Base-by-base conservation (phyloP, 2,113 vertebrate genomes). In the Myotis yumanensis region DNA sequence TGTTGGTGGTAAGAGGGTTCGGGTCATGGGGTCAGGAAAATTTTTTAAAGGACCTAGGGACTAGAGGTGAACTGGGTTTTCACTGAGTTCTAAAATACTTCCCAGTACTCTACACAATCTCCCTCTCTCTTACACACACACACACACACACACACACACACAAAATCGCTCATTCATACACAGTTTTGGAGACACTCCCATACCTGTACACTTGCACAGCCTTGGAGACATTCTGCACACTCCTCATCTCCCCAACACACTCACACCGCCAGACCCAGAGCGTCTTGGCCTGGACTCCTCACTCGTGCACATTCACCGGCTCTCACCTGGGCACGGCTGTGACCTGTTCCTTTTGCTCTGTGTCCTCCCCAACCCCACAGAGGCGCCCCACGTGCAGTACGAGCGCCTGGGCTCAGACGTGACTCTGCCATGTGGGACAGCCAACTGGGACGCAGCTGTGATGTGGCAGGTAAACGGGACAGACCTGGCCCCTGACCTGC, bases 401-500 rank as follows among this genome's bases (percentile, higher is more conserved):
- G 99, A 99, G 96, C 98, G 98, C 66, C 98, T 99, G 90, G 99
- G 98, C 8, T 98, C 98, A 0, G 99, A 99, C 0, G 99, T 99
- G 97, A 99, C 99, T 84, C 98, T 99, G 98, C 99, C 98, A 52
- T 99, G 99, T 37, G 99, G 99, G 90, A 98, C 99, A 17, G 98
- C 99, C 97, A 99, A 98, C 96, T 98, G 98, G 87, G 98, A 99
- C 0, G 98, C 99, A 0, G 98, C 98, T 0, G 99, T 99, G 81
- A 99, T 99, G 15, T 99, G 99, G 99, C 99, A 99, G n/a, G 99
- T 98, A 89, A 99, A 99, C 0, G 99, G 99, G 71, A 99, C 99
- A 0, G 99, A 99, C 79, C 98, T 99, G 9, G 98, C 99, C 8
- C 98, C 98, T 32, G 98, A 99, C 86, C 98, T 96, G 66, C 98